Conservation (phyloP, 2,797 vertebrate genomes). For the Coluber constrictor region DNA sequence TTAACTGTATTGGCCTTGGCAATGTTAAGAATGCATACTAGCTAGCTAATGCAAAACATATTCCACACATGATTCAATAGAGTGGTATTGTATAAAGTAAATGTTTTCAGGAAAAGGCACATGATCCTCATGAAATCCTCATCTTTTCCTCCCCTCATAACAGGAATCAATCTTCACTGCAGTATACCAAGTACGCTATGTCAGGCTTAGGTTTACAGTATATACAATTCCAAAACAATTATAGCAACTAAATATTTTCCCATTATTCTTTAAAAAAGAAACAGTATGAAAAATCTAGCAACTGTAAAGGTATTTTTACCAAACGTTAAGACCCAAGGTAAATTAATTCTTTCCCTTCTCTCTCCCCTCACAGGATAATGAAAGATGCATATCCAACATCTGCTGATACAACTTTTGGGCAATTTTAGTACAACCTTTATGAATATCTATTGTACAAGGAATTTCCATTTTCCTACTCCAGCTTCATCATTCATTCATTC, state of each 20-base stretch:
- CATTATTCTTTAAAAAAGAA: background rate
- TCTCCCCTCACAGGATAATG: background rate
- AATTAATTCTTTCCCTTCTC: background rate
- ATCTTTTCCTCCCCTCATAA: background rate
- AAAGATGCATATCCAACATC: background rate
- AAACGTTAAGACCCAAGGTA: background rate
- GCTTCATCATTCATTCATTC: constrained; percentile 40
- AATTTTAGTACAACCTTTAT: background rate
- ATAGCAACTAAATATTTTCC: background rate
- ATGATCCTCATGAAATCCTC: background rate
- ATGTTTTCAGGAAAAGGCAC: background rate
- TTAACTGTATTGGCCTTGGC: background rate
- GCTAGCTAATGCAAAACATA: background rate
- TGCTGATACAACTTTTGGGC: background rate
- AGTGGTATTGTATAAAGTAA: background rate
- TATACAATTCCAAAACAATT: background rate
- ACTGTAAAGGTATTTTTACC: background rate
- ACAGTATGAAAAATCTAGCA: background rate
- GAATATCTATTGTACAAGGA: background rate
- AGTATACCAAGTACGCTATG: background rate
- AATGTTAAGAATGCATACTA: background rate
- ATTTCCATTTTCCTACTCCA: background rate
- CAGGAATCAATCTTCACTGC: background rate
- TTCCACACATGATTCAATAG: background rate
- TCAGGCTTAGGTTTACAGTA: background rate